These are phyloP conservation scores for Medauroidea extradentata DNA, from an alignment of 1,140 invertebrate genomes.

Conservation along the genomic window DNA sequence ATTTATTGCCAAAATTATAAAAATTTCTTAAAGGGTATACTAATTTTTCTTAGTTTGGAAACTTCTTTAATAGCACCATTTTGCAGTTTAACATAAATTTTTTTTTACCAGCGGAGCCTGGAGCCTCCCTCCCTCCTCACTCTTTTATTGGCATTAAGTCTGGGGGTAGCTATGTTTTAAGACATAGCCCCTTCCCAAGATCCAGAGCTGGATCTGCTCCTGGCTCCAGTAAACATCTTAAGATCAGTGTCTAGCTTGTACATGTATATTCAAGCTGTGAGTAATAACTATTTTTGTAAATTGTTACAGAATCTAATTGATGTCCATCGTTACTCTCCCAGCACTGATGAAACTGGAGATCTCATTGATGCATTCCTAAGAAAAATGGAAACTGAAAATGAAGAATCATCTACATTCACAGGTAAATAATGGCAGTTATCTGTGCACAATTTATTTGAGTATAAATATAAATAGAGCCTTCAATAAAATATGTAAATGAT, in stretches of 20 bases:
- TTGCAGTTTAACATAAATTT: too few relatives aligned
- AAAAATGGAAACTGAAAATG: constrained; percentile 54
- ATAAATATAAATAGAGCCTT: not conserved
- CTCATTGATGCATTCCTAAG: constrained; percentile 73
- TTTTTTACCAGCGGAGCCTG: too few relatives aligned
- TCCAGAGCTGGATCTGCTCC: too few relatives aligned
- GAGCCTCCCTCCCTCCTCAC: too few relatives aligned
- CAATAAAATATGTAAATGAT: not conserved
- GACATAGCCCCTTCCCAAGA: too few relatives aligned
- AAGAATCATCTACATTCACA: constrained; percentile 48
- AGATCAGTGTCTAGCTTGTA: not conserved
- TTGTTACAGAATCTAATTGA: constrained; percentile 52
- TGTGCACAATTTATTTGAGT: too few relatives aligned
- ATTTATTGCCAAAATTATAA: too few relatives aligned
- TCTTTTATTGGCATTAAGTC: too few relatives aligned
- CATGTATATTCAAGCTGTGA: not conserved
- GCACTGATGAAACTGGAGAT: constrained; percentile 52
- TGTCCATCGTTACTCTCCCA: constrained; percentile 53
- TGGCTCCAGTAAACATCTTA: not conserved
- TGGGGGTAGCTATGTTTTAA: too few relatives aligned
- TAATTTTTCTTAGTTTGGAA: too few relatives aligned
- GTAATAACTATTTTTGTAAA: not conserved
- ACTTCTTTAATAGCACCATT: too few relatives aligned
- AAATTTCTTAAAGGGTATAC: too few relatives aligned
- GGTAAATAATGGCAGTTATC: constrained; percentile 41